Evolutionary conservation across 1,140 invertebrate species (phyloP).

Genomic region (Lordiphosa collinella): DNA sequence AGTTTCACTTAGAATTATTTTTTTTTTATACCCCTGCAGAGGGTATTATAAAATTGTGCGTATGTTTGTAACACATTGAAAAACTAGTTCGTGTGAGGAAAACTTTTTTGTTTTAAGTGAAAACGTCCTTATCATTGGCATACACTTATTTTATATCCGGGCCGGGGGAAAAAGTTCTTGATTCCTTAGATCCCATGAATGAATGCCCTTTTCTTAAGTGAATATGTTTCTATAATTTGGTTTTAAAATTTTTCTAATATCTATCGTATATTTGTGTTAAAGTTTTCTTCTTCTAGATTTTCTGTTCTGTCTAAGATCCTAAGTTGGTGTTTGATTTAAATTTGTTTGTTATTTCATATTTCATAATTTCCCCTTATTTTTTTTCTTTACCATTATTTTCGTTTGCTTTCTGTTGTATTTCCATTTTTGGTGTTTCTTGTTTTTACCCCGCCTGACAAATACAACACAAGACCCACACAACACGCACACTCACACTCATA

Average conservation of each 20-base stretch:
- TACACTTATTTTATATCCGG: no score
- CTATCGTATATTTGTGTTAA: not conserved
- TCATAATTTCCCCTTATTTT: constrained; percentile 6
- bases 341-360: constrained; percentile 10
- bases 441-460: constrained; percentile 40
- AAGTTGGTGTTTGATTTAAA: constrained; percentile 1
- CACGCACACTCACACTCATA: constrained; percentile 5
- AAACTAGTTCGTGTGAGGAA: no score
- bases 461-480: constrained; percentile 28
- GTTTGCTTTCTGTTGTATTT: not conserved
- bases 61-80: no score
- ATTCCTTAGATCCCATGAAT: not conserved
- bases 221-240: not conserved
- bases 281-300: not conserved
- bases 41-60: no score
- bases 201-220: not conserved
- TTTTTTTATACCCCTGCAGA: no score
- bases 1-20: no score
- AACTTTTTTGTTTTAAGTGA: no score
- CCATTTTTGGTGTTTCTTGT: constrained; percentile 11
- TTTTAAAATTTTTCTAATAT: not conserved
- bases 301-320: no score
- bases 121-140: no score
- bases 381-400: not conserved
- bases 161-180: no score